These are phyloP conservation scores for Metalampra italica DNA, from an alignment of 2,888 invertebrate species.

Conservation along the genomic window DNA sequence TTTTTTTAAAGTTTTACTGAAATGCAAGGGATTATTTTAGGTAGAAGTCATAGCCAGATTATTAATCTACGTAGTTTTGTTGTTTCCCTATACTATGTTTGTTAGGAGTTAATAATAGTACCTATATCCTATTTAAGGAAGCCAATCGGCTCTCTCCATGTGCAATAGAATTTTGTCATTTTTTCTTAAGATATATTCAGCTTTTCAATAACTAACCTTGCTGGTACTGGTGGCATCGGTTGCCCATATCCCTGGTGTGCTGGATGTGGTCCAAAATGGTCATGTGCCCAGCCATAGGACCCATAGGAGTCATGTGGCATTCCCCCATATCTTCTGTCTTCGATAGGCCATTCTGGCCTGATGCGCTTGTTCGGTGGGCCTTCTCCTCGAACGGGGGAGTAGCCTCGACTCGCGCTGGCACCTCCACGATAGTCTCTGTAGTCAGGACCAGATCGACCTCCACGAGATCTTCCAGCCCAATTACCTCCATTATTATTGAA, in stretches of 20 bases:
- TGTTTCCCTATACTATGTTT: too few species aligned
- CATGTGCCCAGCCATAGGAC: conserved; percentile 77
- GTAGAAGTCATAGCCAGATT: too few species aligned
- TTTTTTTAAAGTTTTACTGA: too few species aligned
- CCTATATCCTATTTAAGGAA: too few species aligned
- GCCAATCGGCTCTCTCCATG: too few species aligned
- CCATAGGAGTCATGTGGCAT: conserved; percentile 74
- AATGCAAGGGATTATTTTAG: too few species aligned
- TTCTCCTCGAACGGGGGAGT: conserved; percentile 87
- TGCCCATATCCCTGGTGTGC: conserved; percentile 80
- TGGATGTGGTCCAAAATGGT: conserved; percentile 77
- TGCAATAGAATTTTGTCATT: too few species aligned
- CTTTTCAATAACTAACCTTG: conserved; percentile 41
- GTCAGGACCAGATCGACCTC: conserved; percentile 86
- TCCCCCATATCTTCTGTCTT: conserved; percentile 71
- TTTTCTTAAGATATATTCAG: too few species aligned
- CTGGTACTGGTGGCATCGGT: conserved; percentile 73
- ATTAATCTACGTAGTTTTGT: too few species aligned
- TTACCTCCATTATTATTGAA: not conserved
- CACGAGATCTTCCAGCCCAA: conserved; percentile 54
- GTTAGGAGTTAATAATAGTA: too few species aligned
- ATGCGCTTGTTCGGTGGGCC: conserved; percentile 88
- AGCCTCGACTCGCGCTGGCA: conserved; percentile 82
- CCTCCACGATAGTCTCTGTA: conserved; percentile 87
- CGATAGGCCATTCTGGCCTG: conserved; percentile 83